These are phyloP conservation scores for Seladonia tumulorum DNA, from an alignment of 2,888 invertebrate genomes.

Conservation along the genomic window DNA sequence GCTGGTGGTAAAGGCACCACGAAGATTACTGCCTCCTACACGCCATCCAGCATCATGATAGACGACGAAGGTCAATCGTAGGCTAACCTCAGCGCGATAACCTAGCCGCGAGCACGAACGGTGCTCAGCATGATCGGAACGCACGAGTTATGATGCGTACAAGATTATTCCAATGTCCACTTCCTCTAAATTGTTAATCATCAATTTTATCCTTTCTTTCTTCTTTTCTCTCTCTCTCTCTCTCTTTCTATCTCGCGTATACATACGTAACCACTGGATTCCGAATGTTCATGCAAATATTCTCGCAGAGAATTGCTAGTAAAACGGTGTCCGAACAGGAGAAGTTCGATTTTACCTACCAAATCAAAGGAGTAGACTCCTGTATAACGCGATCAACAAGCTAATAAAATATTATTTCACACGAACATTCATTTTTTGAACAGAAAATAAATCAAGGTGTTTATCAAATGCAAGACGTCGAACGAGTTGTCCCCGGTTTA, in stretches of 20 bases:
- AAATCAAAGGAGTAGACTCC: too few species aligned
- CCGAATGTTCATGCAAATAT: neutral
- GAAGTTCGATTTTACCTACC: too few species aligned
- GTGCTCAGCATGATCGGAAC: conserved; percentile 4
- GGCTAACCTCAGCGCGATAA: conserved; percentile 42
- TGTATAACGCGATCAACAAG: too few species aligned
- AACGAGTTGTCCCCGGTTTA: neutral
- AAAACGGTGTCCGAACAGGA: too few species aligned
- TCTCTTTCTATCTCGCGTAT: neutral
- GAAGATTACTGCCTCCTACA: conserved; percentile 72
- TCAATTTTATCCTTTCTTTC: neutral
- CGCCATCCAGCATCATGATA: conserved; percentile 66
- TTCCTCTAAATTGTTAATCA: neutral
- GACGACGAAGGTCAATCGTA: conserved; percentile 67
- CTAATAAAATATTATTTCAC: too few species aligned
- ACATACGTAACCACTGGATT: neutral
- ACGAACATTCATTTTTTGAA: neutral
- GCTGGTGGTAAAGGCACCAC: conserved; percentile 70
- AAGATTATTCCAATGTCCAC: conserved; percentile 9
- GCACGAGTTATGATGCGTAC: conserved; percentile 22
- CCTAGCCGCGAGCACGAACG: conserved; percentile 15
- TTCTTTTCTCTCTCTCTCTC: neutral
- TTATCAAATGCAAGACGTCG: too few species aligned
- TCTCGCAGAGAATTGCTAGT: neutral
- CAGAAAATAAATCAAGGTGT: neutral